Base-by-base conservation (phyloP, 2,113 vertebrate genomes). In the Aramus guarauna region DNA sequence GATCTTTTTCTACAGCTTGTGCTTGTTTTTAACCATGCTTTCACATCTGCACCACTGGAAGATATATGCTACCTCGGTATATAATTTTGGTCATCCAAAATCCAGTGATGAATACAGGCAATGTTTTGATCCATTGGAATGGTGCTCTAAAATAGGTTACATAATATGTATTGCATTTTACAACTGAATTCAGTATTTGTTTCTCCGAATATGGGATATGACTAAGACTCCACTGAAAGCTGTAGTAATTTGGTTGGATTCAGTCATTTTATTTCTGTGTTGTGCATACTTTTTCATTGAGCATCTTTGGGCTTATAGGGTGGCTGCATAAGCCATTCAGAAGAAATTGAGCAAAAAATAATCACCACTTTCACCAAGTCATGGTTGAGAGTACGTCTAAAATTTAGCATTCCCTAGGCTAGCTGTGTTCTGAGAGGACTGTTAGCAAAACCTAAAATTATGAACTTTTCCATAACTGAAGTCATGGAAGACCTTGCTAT, bases 71-170 rank as follows among this genome's bases (percentile, higher is more conserved):
- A 8, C 45, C 4, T 79, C 2, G 13, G 23, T 94, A 52, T 94
- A 90, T 94, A 52, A 92, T 95, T 97, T 93, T 90, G 92, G 87
- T 95, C 92, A 96, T 96, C 89, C 94, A 94, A 93, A 95, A 94
- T 95, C 95, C 92, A 91, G 91, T 93, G 95, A 75, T 87, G 91
- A 89, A 55, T 18, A 34, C 32, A 59, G 58, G 80, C 94, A 69
- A 81, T 91, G 86, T 94, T 96, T 87, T 53, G 47, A 82, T 95
- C 86, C 92, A 79, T 96, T 94, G 94, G 89, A 92, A 96, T 94
- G 97, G 53, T 95, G 94, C 86, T 95, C 81, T 91, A 50, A 89
- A 92, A 89, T 76, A 94, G 55, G 23, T 75, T 88, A 55, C 77
- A 9, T 84, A 32, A 16, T 60, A 53, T 14, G 9, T 56, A 53